Evolutionary conservation across 2,888 invertebrate genomes (phyloP).

Genomic region (Ashinkailepas kermadecensis): DNA sequence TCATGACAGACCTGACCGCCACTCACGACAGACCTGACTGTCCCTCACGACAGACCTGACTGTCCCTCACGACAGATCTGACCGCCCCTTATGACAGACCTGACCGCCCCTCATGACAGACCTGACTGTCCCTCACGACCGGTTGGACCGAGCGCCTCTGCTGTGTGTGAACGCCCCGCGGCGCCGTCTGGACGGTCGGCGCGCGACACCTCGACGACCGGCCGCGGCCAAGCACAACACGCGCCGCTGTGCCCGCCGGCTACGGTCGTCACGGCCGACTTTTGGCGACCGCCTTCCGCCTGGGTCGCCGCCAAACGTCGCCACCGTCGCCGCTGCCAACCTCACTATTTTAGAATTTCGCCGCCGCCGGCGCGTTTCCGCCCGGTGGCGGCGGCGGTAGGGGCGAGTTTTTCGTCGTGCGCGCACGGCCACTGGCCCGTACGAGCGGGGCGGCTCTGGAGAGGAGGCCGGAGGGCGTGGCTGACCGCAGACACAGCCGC

Average conservation of each 20-base stretch:
- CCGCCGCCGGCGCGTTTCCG: background rate
- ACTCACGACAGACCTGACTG: too few relatives aligned
- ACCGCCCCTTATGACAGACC: too few relatives aligned
- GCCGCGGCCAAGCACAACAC: too few relatives aligned
- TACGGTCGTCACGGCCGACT: background rate
- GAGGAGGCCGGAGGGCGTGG: background rate
- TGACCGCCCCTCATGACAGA: too few relatives aligned
- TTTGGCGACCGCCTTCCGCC: background rate
- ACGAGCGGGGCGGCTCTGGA: background rate
- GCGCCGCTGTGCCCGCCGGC: too few relatives aligned
- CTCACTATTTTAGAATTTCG: background rate
- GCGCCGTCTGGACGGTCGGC: too few relatives aligned
- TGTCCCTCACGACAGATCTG: too few relatives aligned
- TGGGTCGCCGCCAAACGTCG: background rate
- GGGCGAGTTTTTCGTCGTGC: background rate
- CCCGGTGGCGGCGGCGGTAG: background rate
- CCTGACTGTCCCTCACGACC: too few relatives aligned
- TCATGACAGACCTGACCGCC: too few relatives aligned
- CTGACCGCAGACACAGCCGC: background rate
- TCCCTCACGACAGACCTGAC: too few relatives aligned
- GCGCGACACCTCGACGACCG: too few relatives aligned
- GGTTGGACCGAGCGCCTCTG: too few relatives aligned
- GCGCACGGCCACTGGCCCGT: background rate
- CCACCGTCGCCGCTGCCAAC: background rate
- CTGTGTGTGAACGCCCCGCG: background rate